Evolutionary conservation across 2,888 invertebrate genomes (phyloP).

Genomic region (Leucophenga maculata): DNA sequence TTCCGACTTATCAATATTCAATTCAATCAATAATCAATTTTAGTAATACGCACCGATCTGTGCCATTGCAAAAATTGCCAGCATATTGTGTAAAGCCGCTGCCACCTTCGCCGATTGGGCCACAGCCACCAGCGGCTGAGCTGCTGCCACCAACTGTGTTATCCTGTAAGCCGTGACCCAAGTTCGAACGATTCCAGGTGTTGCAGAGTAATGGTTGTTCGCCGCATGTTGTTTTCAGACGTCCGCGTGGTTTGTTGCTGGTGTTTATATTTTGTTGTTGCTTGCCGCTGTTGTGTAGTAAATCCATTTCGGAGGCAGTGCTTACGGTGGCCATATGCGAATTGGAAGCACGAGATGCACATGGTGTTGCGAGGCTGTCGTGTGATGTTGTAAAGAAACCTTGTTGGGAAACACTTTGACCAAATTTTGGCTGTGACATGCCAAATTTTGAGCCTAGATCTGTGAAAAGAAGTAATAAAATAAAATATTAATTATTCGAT

Average conservation of each 20-base stretch:
- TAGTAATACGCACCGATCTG: slow-evolving; percentile 75
- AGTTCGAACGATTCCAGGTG: slow-evolving; percentile 77
- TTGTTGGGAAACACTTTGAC: slow-evolving; percentile 74
- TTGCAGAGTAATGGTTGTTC: slow-evolving; percentile 83
- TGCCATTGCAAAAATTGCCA: slow-evolving; percentile 78
- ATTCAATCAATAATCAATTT: background rate
- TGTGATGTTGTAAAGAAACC: slow-evolving; percentile 81
- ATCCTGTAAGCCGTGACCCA: slow-evolving; percentile 73
- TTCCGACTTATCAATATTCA: background rate
- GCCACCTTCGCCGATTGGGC: slow-evolving; percentile 69
- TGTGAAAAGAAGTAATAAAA: slow-evolving; percentile 64
- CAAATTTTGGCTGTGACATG: slow-evolving; percentile 76
- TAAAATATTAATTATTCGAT: slow-evolving; percentile 4
- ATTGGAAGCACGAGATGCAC: slow-evolving; percentile 77
- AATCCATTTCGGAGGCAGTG: slow-evolving; percentile 82
- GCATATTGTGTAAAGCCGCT: slow-evolving; percentile 76
- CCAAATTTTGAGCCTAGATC: slow-evolving; percentile 87
- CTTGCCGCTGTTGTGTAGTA: slow-evolving; percentile 74
- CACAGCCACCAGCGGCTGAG: slow-evolving; percentile 44
- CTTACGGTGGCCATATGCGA: slow-evolving; percentile 74
- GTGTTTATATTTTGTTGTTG: slow-evolving; percentile 72
- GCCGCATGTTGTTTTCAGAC: slow-evolving; percentile 76
- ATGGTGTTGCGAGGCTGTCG: slow-evolving; percentile 82
- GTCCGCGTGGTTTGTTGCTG: slow-evolving; percentile 75
- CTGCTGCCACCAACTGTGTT: slow-evolving; percentile 73